A percentile compares a stretch with the other conserved stretches of the same genome.
These are phyloP conservation scores for Calameuta filiformis DNA, from an alignment of 2,888 invertebrate species.

Conservation along the genomic window DNA sequence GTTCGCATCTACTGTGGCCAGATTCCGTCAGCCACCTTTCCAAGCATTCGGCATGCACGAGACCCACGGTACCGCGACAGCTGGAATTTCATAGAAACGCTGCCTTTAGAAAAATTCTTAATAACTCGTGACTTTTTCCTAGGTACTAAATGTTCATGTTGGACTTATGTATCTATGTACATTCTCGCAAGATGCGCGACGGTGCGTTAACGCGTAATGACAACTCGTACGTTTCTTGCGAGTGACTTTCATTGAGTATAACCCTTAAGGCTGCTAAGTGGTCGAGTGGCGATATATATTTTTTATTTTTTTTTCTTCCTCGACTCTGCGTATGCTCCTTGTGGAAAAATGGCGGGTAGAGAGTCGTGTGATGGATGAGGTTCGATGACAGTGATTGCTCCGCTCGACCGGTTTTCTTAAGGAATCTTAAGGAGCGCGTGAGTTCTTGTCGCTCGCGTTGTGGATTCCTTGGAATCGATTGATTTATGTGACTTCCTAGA, in stretches of 20 bases:
- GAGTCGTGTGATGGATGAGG: background rate
- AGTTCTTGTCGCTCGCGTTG: slow-evolving; percentile 3
- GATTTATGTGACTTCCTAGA: background rate
- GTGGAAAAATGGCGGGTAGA: background rate
- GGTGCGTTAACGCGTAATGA: background rate
- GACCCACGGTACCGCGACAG: slow-evolving; percentile 69
- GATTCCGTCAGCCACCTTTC: slow-evolving; percentile 71
- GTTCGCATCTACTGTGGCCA: slow-evolving; percentile 68
- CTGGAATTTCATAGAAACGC: slow-evolving; percentile 60
- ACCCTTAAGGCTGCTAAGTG: background rate
- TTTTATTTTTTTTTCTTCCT: background rate
- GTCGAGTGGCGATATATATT: background rate
- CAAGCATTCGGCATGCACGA: slow-evolving; percentile 69
- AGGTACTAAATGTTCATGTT: background rate
- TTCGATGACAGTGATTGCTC: background rate
- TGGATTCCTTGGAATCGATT: slow-evolving; percentile 11
- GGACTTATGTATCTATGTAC: background rate
- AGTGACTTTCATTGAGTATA: background rate
- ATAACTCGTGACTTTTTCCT: background rate
- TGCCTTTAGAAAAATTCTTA: background rate
- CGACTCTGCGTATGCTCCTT: background rate
- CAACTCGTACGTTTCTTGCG: background rate
- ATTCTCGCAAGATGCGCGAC: background rate
- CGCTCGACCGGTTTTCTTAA: background rate
- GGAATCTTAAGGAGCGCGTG: background rate